Evolutionary conservation across 2,888 invertebrate species (phyloP).

Genomic region (Pristionchus mayeri): DNA sequence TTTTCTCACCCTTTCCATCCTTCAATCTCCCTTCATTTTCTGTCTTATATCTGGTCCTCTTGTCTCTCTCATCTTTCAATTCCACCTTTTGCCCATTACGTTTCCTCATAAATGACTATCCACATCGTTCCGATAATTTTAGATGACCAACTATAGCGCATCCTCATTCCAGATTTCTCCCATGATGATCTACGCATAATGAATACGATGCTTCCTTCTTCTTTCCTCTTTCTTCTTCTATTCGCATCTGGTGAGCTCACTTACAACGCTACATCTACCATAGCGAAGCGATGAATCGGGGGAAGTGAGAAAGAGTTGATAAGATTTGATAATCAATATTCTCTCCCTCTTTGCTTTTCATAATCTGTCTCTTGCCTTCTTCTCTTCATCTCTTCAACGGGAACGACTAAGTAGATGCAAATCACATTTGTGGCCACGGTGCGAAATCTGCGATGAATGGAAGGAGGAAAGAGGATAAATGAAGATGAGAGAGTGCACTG

Average conservation of each 20-base stretch:
- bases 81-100: not conserved
- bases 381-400: constrained; percentile 7
- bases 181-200: not conserved
- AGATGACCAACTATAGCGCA: no score
- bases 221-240: not conserved
- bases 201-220: not conserved
- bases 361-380: constrained; percentile 15
- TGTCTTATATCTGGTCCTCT: not conserved
- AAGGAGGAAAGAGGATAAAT: not conserved
- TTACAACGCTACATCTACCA: no score
- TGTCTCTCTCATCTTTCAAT: not conserved
- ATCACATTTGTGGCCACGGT: constrained; percentile 34
- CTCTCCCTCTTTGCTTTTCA: not conserved
- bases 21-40: not conserved
- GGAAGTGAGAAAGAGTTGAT: not conserved
- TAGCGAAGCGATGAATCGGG: no score
- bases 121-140: no score
- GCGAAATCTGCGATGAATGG: constrained; percentile 23
- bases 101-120: not conserved
- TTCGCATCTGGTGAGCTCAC: not conserved
- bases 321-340: not conserved
- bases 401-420: constrained; percentile 40
- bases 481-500: not conserved
- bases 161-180: not conserved
- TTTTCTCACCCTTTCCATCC: not conserved